These are phyloP conservation scores for Megaceryle maxima DNA, from an alignment of 2,113 vertebrate species.

Conservation along the genomic window DNA sequence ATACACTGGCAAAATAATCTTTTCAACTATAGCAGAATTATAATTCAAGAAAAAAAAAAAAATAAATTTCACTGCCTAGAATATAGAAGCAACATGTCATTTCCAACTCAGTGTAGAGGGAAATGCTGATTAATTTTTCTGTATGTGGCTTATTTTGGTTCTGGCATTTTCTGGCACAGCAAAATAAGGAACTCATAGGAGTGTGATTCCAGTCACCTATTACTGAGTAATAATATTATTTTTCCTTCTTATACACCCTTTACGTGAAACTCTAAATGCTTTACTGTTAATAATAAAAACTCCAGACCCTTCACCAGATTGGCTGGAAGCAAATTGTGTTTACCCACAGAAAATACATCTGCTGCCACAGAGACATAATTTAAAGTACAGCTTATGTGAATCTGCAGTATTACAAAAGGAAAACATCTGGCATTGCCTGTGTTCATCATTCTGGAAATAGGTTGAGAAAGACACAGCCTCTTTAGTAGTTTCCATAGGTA, in stretches of 20 bases:
- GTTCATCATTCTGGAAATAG: not conserved
- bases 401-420: not conserved
- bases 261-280: not conserved
- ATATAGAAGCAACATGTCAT: not conserved
- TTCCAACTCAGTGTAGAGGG: not conserved
- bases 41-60: not conserved
- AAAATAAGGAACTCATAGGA: not conserved
- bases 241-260: not conserved
- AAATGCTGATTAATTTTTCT: constrained; percentile 4
- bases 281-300: not conserved
- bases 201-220: not conserved
- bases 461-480: not conserved
- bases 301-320: not conserved
- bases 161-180: not conserved
- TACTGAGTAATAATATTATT: not conserved
- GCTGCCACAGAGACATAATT: not conserved
- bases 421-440: not conserved
- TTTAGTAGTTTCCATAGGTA: constrained; percentile 15
- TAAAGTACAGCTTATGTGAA: not conserved
- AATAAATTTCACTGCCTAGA: not conserved
- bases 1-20: constrained; percentile 42
- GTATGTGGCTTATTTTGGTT: not conserved
- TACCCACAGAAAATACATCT: not conserved
- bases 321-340: not conserved
- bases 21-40: constrained; percentile 1